A percentile compares a stretch with the other conserved stretches of the same genome.
These are phyloP conservation scores for Sphaerophoria taeniata DNA, from an alignment of 2,888 invertebrate species.

Conservation along the genomic window DNA sequence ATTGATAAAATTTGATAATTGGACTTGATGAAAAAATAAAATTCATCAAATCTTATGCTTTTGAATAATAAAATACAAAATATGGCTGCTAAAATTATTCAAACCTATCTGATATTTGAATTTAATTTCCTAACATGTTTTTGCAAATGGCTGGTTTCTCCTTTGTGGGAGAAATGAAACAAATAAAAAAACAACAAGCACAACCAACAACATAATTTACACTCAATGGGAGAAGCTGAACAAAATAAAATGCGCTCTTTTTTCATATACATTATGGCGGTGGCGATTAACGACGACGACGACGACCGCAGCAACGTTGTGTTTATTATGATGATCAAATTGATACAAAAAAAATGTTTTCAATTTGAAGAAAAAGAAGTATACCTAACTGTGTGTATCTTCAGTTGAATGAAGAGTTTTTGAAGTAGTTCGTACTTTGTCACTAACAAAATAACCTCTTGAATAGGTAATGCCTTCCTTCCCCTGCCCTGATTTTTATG, in stretches of 20 bases:
- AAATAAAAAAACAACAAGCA: slow-evolving; percentile 13
- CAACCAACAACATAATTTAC: slow-evolving; percentile 14
- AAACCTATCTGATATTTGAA: slow-evolving; percentile 26
- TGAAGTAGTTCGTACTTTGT: slow-evolving; percentile 42
- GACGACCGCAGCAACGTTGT: not conserved
- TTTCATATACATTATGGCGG: slow-evolving; percentile 10
- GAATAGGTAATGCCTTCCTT: slow-evolving; percentile 18
- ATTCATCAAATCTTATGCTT: not conserved
- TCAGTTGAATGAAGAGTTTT: slow-evolving; percentile 5
- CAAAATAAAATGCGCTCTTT: slow-evolving; percentile 19
- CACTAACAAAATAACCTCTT: slow-evolving; percentile 9
- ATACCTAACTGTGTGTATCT: slow-evolving; percentile 24
- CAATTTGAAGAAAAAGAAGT: slow-evolving; percentile 47
- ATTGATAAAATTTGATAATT: slow-evolving; percentile 12
- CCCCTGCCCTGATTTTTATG: slow-evolving; percentile 38
- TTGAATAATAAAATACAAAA: not conserved
- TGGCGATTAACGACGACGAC: not conserved
- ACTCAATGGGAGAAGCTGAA: not conserved
- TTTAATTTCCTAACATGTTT: slow-evolving; percentile 8
- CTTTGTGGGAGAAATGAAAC: slow-evolving; percentile 7
- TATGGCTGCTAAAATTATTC: not conserved
- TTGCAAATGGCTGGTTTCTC: slow-evolving; percentile 32
- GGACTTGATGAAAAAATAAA: not conserved
- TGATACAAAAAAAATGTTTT: slow-evolving; percentile 39
- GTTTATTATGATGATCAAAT: slow-evolving; percentile 47